These are phyloP conservation scores for Himalopsyche kuldschensis DNA, from an alignment of 2,888 invertebrate genomes.

Conservation along the genomic window DNA sequence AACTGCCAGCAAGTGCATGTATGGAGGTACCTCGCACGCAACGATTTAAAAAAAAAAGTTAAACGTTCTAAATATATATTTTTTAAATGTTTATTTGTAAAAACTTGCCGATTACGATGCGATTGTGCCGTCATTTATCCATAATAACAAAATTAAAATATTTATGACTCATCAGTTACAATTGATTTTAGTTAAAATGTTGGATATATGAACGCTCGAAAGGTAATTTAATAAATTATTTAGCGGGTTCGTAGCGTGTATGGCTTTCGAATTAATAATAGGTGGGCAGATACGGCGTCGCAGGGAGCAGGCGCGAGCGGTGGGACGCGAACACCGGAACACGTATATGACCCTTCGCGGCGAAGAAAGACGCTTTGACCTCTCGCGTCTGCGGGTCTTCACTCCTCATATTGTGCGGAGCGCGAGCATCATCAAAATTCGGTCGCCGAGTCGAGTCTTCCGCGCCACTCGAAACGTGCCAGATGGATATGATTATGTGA, in stretches of 20 bases:
- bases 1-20: no score
- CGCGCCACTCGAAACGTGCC: constrained; percentile 15
- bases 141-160: no score
- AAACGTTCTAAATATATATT: no score
- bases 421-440: not conserved
- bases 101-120: no score
- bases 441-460: not conserved
- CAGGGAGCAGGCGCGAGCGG: not conserved
- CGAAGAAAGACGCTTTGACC: constrained; percentile 12
- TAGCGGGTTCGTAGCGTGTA: not conserved
- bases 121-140: no score
- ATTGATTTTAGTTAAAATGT: no score
- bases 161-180: no score
- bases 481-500: constrained; percentile 24
- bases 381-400: constrained; percentile 8
- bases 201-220: no score
- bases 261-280: not conserved
- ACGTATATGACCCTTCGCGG: constrained; percentile 16
- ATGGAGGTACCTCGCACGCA: no score
- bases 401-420: not conserved
- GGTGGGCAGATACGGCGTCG: not conserved
- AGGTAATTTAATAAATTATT: not conserved
- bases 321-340: not conserved
- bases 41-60: no score
- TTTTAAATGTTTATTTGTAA: no score